Evolutionary conservation across 1,140 invertebrate species (phyloP).

Genomic region (Sminthurides bifidus): DNA sequence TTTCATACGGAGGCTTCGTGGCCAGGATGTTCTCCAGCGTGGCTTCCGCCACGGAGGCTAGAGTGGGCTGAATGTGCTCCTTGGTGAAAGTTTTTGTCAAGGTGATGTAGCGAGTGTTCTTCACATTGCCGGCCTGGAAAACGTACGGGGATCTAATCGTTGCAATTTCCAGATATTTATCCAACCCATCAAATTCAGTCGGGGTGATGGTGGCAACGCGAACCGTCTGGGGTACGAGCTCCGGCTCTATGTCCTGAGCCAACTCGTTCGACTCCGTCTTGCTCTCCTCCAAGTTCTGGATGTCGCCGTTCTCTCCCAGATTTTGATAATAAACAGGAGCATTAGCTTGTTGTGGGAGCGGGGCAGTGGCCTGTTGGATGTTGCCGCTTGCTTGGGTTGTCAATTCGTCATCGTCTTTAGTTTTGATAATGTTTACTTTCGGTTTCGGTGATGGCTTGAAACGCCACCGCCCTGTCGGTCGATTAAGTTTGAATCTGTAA

Average conservation of each 20-base stretch:
- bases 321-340: slow-evolving; percentile 14
- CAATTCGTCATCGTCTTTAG: slow-evolving; percentile 39
- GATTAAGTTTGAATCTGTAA: slow-evolving; percentile 61
- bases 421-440: slow-evolving; percentile 63
- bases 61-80: slow-evolving; percentile 36
- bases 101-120: slow-evolving; percentile 54
- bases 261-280: slow-evolving; percentile 29
- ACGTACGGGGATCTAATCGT: slow-evolving; percentile 78
- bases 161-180: slow-evolving; percentile 52
- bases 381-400: slow-evolving; percentile 23
- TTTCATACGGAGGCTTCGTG: slow-evolving; percentile 47
- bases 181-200: slow-evolving; percentile 61
- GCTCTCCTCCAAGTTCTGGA: slow-evolving; percentile 20
- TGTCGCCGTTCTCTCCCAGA: slow-evolving; percentile 12
- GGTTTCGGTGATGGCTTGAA: slow-evolving; percentile 78
- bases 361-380: slow-evolving; percentile 3
- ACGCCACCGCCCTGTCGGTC: slow-evolving; percentile 62
- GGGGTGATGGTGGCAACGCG: slow-evolving; percentile 63
- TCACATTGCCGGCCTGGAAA: slow-evolving; percentile 74
- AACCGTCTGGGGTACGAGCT: slow-evolving; percentile 28
- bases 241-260: slow-evolving; percentile 21
- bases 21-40: slow-evolving; percentile 75
- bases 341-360: neutral
- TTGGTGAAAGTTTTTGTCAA: slow-evolving; percentile 36
- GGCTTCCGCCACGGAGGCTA: slow-evolving; percentile 51